A percentile compares a stretch with the other conserved stretches of the same genome.
Conservation (phyloP, 2,797 vertebrate genomes). For the Cryptoblepharus egeriae region DNA sequence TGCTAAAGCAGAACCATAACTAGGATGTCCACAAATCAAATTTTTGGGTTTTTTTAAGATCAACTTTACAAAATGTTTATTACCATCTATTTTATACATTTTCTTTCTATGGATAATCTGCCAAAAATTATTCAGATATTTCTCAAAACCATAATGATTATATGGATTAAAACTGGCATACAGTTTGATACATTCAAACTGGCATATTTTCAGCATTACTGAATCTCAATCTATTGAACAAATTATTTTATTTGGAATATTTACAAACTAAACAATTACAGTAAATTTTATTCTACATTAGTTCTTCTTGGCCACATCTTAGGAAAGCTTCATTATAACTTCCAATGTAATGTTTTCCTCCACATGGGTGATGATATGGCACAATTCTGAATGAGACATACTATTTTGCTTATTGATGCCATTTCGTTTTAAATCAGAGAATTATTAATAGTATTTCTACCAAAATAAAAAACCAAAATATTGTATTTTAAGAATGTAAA, state of each 20-base stretch:
- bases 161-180: not conserved
- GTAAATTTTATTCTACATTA: not conserved
- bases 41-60: not conserved
- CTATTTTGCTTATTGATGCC: not conserved
- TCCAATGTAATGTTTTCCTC: not conserved
- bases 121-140: not conserved
- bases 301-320: not conserved
- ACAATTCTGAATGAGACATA: not conserved
- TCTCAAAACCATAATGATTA: not conserved
- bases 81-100: not conserved
- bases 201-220: not conserved
- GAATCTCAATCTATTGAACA: not conserved
- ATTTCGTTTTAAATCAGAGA: not conserved
- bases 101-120: not conserved
- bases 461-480: not conserved
- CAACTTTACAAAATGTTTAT: not conserved
- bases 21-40: not conserved
- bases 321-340: not conserved
- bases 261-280: not conserved
- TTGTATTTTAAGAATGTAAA: not conserved
- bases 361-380: not conserved
- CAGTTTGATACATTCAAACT: no score
- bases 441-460: not conserved
- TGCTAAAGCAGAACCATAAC: not conserved
- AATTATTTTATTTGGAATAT: not conserved